These are phyloP conservation scores for Rhinopithecus roxellana DNA, from an alignment of 2,113 vertebrate species.

Conservation along the genomic window DNA sequence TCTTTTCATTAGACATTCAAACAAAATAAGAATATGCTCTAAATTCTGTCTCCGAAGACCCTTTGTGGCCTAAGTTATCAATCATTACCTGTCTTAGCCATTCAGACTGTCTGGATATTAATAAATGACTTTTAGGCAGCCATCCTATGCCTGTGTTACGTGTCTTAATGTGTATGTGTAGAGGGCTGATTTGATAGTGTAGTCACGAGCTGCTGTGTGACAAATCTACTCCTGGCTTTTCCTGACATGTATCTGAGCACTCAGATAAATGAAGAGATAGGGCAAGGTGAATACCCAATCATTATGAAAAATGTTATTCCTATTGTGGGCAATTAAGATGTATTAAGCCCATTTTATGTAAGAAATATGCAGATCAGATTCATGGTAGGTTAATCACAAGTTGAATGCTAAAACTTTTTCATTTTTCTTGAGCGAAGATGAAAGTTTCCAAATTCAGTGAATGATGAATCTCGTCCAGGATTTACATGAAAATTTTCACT, in stretches of 20 bases:
- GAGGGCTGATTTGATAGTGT: background rate
- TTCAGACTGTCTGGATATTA: conserved; percentile 23
- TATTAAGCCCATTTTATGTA: conserved; percentile 72
- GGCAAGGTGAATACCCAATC: conserved; percentile 39
- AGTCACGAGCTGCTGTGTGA: background rate
- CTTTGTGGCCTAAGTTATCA: conserved; percentile 39
- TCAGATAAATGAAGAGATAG: conserved; percentile 71
- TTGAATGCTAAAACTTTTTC: conserved; percentile 71
- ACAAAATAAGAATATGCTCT: background rate
- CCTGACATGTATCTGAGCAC: conserved; percentile 49
- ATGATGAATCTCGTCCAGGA: conserved; percentile 4
- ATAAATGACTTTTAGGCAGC: background rate
- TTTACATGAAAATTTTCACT: conserved; percentile 40
- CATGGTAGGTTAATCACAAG: conserved; percentile 75
- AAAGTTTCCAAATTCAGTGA: conserved; percentile 66
- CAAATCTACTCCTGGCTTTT: conserved; percentile 43
- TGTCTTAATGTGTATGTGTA: background rate
- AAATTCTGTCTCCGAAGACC: background rate
- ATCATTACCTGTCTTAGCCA: background rate
- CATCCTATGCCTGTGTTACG: background rate
- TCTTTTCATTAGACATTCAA: background rate
- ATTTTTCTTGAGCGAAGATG: conserved; percentile 74
- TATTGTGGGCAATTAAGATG: conserved; percentile 71
- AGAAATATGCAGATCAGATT: conserved; percentile 76
- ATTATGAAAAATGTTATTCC: conserved; percentile 76